Evolutionary conservation across 2,113 vertebrate genomes (phyloP).

Genomic region (Oxygymnocypris stewartii): DNA sequence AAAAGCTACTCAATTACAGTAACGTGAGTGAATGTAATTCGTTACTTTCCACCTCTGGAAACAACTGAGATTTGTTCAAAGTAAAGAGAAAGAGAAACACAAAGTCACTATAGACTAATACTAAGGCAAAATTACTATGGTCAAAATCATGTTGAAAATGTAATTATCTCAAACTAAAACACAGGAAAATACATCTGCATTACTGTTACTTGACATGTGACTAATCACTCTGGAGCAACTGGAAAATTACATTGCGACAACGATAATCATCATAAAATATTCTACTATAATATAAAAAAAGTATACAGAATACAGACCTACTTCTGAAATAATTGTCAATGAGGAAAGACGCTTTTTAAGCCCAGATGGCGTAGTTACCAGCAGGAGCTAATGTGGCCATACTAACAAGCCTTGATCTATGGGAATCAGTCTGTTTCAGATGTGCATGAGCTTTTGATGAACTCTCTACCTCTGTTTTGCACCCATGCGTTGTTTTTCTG

Average conservation of each 20-base stretch:
- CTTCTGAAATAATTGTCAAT: neutral
- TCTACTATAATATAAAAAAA: neutral
- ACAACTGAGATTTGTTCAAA: neutral
- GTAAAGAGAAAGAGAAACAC: neutral
- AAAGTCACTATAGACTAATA: neutral
- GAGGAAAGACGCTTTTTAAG: neutral
- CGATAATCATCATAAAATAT: neutral
- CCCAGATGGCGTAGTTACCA: neutral
- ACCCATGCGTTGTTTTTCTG: slow-evolving; percentile 1
- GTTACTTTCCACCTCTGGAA: no score
- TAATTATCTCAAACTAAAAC: neutral
- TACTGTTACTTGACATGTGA: neutral
- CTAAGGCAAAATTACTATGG: neutral
- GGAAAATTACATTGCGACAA: neutral
- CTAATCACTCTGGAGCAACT: neutral
- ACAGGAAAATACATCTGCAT: neutral
- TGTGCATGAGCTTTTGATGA: neutral
- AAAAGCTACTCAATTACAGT: no score
- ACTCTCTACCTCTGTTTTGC: neutral
- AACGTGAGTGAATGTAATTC: no score
- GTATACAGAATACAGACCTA: neutral
- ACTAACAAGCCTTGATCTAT: neutral
- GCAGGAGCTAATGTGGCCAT: neutral
- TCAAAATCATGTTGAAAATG: neutral
- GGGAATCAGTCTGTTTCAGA: neutral